These are phyloP conservation scores for Mantis religiosa DNA, from an alignment of 2,888 invertebrate species.

Conservation along the genomic window DNA sequence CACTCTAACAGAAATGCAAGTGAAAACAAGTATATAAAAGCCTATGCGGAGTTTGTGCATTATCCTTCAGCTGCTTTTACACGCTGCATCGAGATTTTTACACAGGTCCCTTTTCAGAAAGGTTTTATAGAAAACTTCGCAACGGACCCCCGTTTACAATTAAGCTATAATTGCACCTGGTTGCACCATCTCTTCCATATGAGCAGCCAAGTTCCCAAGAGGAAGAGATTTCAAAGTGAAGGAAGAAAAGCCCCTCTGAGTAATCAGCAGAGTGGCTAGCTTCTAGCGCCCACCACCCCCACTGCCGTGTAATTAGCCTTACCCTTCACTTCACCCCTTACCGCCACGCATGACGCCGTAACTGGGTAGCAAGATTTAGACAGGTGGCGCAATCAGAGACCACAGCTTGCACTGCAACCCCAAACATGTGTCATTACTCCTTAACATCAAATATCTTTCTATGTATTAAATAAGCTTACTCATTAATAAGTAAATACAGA, in stretches of 20 bases:
- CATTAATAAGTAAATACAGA: too few species aligned
- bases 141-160: neutral
- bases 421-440: neutral
- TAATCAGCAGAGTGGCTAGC: constrained; percentile 5
- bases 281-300: neutral
- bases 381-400: neutral
- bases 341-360: neutral
- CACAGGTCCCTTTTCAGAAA: neutral
- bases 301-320: neutral
- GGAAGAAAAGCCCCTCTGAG: neutral
- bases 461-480: neutral
- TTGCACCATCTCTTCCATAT: neutral
- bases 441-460: neutral
- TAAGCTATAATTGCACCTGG: neutral
- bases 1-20: too few species aligned
- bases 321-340: neutral
- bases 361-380: neutral
- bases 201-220: neutral
- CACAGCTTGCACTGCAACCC: neutral
- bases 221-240: neutral
- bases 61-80: too few species aligned
- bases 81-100: neutral
- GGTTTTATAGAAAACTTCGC: neutral
- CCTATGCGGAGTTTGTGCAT: too few species aligned
- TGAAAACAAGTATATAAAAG: too few species aligned